A percentile compares a stretch with the other conserved stretches of the same genome.
phyloP scores from a whole-genome alignment of 2,113 vertebrate genomes.

The Cyanistes caeruleus region DNA sequence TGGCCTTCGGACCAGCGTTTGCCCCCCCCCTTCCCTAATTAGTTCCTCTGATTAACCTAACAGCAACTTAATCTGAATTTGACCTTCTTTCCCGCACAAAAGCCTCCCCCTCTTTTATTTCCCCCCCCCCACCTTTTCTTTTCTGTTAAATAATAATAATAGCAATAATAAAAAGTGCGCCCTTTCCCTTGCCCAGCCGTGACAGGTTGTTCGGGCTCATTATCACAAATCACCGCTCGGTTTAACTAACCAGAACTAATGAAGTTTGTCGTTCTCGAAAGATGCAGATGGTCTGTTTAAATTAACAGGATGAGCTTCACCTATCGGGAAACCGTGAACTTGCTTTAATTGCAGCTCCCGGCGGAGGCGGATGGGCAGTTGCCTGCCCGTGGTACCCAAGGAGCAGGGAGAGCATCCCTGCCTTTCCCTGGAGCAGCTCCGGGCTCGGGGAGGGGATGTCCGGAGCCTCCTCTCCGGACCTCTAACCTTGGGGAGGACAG shows the following conservation, averaged over 20 bases:
- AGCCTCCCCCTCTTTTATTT: neutral
- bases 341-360: constrained; percentile 54
- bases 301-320: constrained; percentile 71
- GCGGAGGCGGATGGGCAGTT: constrained; percentile 11
- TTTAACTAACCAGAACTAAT: constrained; percentile 81
- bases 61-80: constrained; percentile 51
- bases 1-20: neutral
- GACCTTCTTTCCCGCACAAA: constrained; percentile 41
- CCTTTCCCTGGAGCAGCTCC: neutral
- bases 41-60: constrained; percentile 46
- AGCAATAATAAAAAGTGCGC: neutral
- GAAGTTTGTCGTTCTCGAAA: constrained; percentile 77
- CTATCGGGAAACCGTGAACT: constrained; percentile 63
- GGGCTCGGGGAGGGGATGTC: neutral
- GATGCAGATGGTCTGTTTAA: constrained; percentile 75
- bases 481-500: constrained; percentile 13
- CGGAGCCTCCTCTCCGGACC: neutral
- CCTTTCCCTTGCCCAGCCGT: constrained; percentile 19
- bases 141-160: constrained; percentile 52
- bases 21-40: neutral
- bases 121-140: neutral
- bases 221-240: constrained; percentile 63
- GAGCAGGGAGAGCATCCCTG: neutral
- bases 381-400: constrained; percentile 6
- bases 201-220: constrained; percentile 68